A percentile compares a stretch with the other conserved stretches of the same genome.
These are phyloP conservation scores for Montipora efflorescens DNA, from an alignment of 64 coral and sea anemone species.

Conservation along the genomic window DNA sequence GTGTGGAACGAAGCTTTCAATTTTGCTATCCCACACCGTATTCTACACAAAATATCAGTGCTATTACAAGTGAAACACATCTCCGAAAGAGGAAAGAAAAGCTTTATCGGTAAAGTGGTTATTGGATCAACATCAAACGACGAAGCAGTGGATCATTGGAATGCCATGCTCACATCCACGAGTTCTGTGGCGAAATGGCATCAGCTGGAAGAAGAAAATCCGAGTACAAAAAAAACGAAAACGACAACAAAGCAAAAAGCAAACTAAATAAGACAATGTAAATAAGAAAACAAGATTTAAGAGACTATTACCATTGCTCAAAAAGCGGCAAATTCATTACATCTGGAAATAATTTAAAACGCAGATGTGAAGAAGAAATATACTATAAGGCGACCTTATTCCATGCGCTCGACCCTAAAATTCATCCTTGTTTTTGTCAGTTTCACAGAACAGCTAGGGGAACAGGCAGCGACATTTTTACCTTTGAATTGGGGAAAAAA, in stretches of 20 bases:
- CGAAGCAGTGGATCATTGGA: conserved; percentile 94
- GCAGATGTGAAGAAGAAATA: too few species aligned
- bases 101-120: conserved; percentile 77
- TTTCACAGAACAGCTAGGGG: too few species aligned
- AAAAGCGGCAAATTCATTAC: too few species aligned
- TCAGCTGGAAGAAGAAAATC: conserved; percentile 56
- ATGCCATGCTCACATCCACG: conserved; percentile 78
- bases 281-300: background rate
- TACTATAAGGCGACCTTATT: too few species aligned
- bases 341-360: too few species aligned
- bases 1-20: conserved; percentile 97
- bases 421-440: too few species aligned
- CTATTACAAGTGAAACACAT: conserved; percentile 85
- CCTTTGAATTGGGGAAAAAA: too few species aligned
- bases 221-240: background rate
- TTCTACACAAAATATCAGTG: conserved; percentile 81
- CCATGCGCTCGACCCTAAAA: too few species aligned
- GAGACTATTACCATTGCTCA: too few species aligned
- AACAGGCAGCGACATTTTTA: too few species aligned
- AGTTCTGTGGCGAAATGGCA: conserved; percentile 88
- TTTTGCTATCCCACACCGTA: conserved; percentile 86
- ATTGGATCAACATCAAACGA: conserved; percentile 85
- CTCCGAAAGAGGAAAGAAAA: conserved; percentile 88
- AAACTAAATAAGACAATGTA: background rate
- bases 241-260: conserved; percentile 12